phyloP scores from a whole-genome alignment of 92 coral and sea anemone genomes.

The Diadumene lineata region DNA sequence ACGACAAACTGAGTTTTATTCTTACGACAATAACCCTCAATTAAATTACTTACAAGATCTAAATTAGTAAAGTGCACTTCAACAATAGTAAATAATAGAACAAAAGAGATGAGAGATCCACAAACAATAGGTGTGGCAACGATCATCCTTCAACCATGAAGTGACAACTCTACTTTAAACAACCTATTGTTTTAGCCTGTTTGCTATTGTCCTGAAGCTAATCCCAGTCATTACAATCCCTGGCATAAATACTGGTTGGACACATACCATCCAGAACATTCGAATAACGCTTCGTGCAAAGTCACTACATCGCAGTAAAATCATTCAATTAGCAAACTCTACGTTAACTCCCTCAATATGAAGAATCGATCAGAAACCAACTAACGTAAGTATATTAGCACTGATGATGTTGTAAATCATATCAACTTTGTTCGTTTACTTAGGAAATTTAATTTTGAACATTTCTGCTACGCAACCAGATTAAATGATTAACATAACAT shows the following conservation, averaged over 20 bases:
- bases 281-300: too few relatives aligned
- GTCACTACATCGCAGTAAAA: not conserved
- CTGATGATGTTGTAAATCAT: not conserved
- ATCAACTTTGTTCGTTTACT: not conserved
- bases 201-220: conserved; percentile 13
- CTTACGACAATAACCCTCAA: not conserved
- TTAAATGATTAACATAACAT: not conserved
- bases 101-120: conserved; percentile 4
- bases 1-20: not conserved
- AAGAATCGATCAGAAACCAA: not conserved
- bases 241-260: conserved; percentile 15
- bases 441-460: not conserved
- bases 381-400: not conserved
- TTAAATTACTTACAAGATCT: not conserved
- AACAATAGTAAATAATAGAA: not conserved
- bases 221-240: not conserved
- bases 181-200: not conserved
- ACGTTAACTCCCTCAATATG: not conserved
- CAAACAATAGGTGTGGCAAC: conserved; percentile 20
- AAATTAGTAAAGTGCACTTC: not conserved
- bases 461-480: too few relatives aligned
- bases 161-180: conserved; percentile 28
- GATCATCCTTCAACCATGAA: conserved; percentile 2
- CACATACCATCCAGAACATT: too few relatives aligned
- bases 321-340: not conserved